Percentiles rank a stretch among this genome's conserved stretches.
Evolutionary conservation across 2,797 vertebrate species (phyloP).

Genomic region (Threskiornis aethiopicus): DNA sequence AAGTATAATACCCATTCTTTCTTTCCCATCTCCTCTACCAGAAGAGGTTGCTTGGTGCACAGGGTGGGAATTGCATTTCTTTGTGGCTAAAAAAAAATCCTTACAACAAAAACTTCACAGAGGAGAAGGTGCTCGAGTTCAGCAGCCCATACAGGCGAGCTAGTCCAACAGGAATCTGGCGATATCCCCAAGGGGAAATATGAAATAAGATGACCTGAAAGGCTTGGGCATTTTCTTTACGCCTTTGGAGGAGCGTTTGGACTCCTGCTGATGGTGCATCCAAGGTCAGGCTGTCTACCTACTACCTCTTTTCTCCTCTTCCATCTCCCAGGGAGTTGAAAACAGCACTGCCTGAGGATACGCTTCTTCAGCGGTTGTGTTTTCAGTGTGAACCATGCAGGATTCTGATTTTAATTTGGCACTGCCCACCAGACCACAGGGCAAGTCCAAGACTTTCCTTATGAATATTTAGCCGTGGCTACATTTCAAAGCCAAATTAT

Average conservation of each 20-base stretch:
- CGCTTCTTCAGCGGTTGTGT: background rate
- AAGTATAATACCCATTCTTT: background rate
- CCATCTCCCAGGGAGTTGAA: slow-evolving; percentile 38
- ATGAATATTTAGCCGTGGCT: background rate
- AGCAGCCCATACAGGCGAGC: background rate
- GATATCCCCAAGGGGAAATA: background rate
- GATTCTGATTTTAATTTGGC: slow-evolving; percentile 47
- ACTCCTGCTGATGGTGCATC: slow-evolving; percentile 25
- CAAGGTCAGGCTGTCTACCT: slow-evolving; percentile 35
- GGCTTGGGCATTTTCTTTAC: slow-evolving; percentile 26
- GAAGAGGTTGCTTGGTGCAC: background rate
- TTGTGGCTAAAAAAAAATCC: slow-evolving; percentile 2
- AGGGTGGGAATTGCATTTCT: background rate
- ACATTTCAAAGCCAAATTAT: slow-evolving; percentile 35
- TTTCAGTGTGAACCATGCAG: background rate
- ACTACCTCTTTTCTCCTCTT: slow-evolving; percentile 27
- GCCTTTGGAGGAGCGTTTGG: background rate
- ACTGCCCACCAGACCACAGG: slow-evolving; percentile 30
- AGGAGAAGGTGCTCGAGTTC: background rate
- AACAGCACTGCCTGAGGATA: slow-evolving; percentile 15
- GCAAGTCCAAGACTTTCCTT: background rate
- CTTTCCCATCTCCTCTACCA: background rate
- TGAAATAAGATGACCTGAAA: slow-evolving; percentile 20
- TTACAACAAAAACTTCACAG: slow-evolving; percentile 29
- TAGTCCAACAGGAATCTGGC: background rate